These are phyloP conservation scores for Narcine bancroftii DNA, from an alignment of 2,113 vertebrate species.

Conservation along the genomic window DNA sequence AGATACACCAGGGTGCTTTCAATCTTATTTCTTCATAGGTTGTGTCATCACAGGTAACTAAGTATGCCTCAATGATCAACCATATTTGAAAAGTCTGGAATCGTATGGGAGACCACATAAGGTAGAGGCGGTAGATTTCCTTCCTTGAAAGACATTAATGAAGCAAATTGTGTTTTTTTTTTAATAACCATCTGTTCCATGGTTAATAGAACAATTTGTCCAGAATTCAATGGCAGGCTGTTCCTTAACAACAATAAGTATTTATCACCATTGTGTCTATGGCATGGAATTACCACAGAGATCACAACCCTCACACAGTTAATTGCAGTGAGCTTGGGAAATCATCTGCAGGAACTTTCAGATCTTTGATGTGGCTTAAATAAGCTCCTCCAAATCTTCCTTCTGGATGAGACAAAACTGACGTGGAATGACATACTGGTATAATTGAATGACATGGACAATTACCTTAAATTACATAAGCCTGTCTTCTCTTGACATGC, in stretches of 20 bases:
- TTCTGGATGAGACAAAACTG: not conserved
- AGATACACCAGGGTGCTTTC: not conserved
- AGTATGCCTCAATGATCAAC: too few species aligned
- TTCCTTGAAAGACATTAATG: too few species aligned
- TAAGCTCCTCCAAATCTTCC: not conserved
- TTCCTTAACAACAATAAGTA: not conserved
- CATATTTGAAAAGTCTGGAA: too few species aligned
- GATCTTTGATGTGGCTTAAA: not conserved
- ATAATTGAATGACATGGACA: not conserved
- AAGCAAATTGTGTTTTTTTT: too few species aligned
- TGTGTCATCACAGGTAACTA: too few species aligned
- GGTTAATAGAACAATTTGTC: not conserved
- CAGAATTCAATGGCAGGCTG: not conserved
- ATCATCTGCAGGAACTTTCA: not conserved
- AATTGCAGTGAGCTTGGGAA: not conserved
- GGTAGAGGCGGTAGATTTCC: too few species aligned
- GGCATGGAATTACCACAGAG: not conserved
- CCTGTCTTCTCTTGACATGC: not conserved
- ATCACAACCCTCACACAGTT: not conserved
- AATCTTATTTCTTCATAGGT: too few species aligned
- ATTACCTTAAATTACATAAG: not conserved
- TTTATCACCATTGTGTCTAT: not conserved
- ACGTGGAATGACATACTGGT: not conserved
- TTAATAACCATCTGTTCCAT: too few species aligned
- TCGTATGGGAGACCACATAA: too few species aligned